Evolutionary conservation across 2,888 invertebrate genomes (phyloP).

Genomic region (Plutella xylostella): DNA sequence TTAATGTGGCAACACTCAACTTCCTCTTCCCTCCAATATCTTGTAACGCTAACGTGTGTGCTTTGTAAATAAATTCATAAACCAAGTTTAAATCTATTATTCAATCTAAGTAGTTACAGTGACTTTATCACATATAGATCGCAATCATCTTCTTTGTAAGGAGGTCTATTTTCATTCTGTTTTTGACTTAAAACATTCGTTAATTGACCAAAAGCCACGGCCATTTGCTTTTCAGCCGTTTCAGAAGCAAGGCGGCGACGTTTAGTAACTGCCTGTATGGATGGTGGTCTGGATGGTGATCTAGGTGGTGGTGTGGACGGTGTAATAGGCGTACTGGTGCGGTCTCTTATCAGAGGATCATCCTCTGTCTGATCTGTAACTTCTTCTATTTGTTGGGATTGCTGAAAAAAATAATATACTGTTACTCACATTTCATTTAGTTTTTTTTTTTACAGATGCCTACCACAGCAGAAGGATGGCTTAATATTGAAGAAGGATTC

Average conservation of each 20-base stretch:
- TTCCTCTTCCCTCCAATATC: too few species aligned
- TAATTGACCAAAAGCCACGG: slow-evolving; percentile 19
- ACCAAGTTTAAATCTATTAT: too few species aligned
- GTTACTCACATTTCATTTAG: slow-evolving; percentile 3
- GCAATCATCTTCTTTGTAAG: not conserved
- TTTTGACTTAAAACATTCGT: slow-evolving; percentile 18
- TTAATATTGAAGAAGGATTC: slow-evolving; percentile 14
- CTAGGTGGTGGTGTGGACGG: slow-evolving; percentile 9
- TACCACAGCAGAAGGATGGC: slow-evolving; percentile 11
- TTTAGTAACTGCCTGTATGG: slow-evolving; percentile 6
- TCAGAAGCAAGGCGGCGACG: slow-evolving; percentile 19
- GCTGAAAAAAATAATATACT: slow-evolving; percentile 13
- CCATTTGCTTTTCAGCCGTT: slow-evolving; percentile 19
- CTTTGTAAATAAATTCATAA: too few species aligned
- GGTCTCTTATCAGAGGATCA: slow-evolving; percentile 14
- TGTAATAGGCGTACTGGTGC: slow-evolving; percentile 14
- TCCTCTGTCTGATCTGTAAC: too few species aligned
- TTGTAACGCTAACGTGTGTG: too few species aligned
- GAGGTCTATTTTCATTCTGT: not conserved
- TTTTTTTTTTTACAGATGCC: not conserved
- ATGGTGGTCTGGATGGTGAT: slow-evolving; percentile 1
- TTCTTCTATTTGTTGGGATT: slow-evolving; percentile 14
- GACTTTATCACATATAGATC: slow-evolving; percentile 1
- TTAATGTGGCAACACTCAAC: too few species aligned
- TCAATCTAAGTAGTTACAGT: too few species aligned